A percentile compares a stretch with the other conserved stretches of the same genome.
phyloP scores from a whole-genome alignment of 2,888 invertebrate genomes.

The Lydus trimaculatus region DNA sequence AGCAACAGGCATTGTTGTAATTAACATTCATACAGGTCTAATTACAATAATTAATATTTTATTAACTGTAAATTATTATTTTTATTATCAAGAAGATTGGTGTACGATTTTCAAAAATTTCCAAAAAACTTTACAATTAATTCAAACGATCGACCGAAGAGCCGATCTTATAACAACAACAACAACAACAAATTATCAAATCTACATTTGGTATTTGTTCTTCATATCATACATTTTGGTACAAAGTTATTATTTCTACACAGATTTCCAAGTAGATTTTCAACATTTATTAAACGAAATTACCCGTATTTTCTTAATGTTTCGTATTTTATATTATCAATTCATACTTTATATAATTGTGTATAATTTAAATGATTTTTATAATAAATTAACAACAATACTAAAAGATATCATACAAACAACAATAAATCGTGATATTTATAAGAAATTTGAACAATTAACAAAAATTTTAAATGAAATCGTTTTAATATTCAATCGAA shows the following conservation, averaged over 20 bases:
- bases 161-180: not conserved
- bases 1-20: not conserved
- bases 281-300: not conserved
- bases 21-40: not conserved
- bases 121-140: not conserved
- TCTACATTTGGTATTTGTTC: not conserved
- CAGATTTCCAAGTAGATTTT: not conserved
- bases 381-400: not conserved
- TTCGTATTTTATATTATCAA: not conserved
- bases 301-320: not conserved
- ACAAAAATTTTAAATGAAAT: not conserved
- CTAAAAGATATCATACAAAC: not conserved
- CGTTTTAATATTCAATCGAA: not conserved
- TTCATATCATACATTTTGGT: not conserved
- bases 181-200: not conserved
- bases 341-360: not conserved
- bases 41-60: not conserved
- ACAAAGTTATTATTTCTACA: not conserved
- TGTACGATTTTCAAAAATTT: not conserved
- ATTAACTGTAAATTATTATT: not conserved
- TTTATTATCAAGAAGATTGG: not conserved
- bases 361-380: not conserved
- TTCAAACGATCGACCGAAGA: not conserved
- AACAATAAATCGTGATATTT: not conserved
- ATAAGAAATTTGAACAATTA: not conserved